These are phyloP conservation scores for Drosophila guanche DNA, from an alignment of 1,140 invertebrate genomes.

Conservation along the genomic window DNA sequence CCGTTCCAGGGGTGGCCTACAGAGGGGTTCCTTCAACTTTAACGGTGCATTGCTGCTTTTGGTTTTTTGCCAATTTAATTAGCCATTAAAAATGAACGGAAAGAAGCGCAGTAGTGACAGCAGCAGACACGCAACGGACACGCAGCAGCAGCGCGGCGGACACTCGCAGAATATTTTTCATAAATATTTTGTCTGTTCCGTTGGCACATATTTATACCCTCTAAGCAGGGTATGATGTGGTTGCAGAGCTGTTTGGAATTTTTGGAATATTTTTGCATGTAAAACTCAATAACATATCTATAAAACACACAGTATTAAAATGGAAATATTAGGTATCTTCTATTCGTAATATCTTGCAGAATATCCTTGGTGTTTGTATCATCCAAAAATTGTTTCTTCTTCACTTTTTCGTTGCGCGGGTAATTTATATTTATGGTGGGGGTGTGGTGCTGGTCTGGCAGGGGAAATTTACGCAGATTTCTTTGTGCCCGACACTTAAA, in stretches of 20 bases:
- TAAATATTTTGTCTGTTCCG: constrained; percentile 52
- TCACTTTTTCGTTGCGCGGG: constrained; percentile 2
- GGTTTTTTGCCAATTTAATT: constrained; percentile 66
- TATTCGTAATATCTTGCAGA: no score
- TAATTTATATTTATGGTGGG: constrained; percentile 60
- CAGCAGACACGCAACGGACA: constrained; percentile 29
- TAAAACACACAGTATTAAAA: no score
- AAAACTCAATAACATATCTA: no score
- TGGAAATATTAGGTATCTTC: no score
- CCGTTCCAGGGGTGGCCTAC: no score
- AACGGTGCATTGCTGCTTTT: constrained; percentile 17
- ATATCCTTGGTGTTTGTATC: constrained; percentile 17
- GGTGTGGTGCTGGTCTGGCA: constrained; percentile 34
- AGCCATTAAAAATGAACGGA: constrained; percentile 61
- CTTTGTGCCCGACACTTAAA: constrained; percentile 53
- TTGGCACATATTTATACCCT: constrained; percentile 28
- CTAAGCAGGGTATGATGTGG: background rate
- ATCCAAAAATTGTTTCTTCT: constrained; percentile 22
- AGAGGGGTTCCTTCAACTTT: constrained; percentile 22
- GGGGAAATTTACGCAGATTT: constrained; percentile 75
- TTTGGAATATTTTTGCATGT: background rate
- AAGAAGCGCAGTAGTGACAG: constrained; percentile 6
- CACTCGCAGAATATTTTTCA: constrained; percentile 59
- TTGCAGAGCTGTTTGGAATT: background rate
- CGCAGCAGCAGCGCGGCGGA: no score